A percentile compares a stretch with the other conserved stretches of the same genome.
These are phyloP conservation scores for Hemibagrus guttatus DNA, from an alignment of 2,797 vertebrate species.

Conservation along the genomic window DNA sequence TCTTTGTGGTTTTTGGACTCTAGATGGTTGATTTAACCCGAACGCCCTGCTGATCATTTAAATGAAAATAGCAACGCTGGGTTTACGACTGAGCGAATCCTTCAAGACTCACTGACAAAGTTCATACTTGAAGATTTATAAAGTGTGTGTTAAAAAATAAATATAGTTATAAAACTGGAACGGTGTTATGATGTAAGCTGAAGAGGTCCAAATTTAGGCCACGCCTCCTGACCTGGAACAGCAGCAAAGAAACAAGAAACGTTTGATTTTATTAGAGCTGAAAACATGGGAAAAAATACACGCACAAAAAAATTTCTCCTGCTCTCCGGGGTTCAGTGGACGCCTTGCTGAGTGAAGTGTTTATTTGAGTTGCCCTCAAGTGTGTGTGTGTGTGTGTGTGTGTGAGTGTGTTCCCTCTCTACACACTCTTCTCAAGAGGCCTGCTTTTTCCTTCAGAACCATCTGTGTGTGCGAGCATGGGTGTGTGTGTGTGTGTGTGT, in stretches of 20 bases:
- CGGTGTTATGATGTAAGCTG: background rate
- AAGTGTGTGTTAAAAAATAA: background rate
- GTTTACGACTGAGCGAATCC: background rate
- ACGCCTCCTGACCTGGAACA: background rate
- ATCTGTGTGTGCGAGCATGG: background rate
- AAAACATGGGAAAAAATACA: background rate
- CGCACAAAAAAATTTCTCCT: background rate
- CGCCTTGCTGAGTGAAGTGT: constrained; percentile 29
- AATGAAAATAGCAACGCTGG: background rate
- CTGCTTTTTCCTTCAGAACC: constrained; percentile 2
- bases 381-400: constrained; percentile 39
- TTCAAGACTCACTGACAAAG: background rate
- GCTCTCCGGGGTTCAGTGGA: constrained; percentile 24
- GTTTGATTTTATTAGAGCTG: background rate
- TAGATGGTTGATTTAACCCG: constrained; percentile 40
- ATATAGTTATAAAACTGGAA: background rate
- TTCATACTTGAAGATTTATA: background rate
- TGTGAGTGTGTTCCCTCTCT: background rate
- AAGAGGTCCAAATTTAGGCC: background rate
- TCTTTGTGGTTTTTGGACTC: constrained; percentile 23
- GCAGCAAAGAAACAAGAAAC: background rate
- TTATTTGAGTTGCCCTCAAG: constrained; percentile 31
- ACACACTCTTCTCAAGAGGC: background rate
- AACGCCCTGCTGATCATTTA: constrained; percentile 18
- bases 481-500: background rate